These are phyloP conservation scores for Lordiphosa fenestrarum DNA, from an alignment of 2,888 invertebrate species.

Conservation along the genomic window DNA sequence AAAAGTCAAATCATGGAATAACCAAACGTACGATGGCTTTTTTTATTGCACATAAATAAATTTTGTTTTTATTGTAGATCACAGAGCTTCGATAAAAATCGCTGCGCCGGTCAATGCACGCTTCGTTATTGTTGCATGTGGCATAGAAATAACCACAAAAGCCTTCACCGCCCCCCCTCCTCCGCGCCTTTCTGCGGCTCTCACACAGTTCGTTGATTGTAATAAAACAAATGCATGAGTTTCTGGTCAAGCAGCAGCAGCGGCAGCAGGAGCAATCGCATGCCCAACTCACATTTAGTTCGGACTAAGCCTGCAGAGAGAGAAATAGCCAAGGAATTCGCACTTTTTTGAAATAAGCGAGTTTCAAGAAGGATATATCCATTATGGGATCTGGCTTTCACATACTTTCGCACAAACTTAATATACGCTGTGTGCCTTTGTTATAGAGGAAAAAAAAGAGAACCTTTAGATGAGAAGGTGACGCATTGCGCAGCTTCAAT, in stretches of 20 bases:
- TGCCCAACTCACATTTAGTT: conserved; percentile 51
- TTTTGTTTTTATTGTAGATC: conserved; percentile 46
- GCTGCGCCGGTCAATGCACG: conserved; percentile 53
- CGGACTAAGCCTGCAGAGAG: background rate
- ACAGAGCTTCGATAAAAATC: conserved; percentile 64
- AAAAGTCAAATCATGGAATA: conserved; percentile 50
- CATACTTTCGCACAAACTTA: too few relatives aligned
- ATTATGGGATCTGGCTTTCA: too few relatives aligned
- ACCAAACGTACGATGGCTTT: conserved; percentile 44
- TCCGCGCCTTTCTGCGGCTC: conserved; percentile 9
- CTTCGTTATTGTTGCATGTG: conserved; percentile 12
- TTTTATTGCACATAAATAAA: conserved; percentile 17
- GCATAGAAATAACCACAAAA: too few relatives aligned
- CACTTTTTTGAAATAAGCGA: too few relatives aligned
- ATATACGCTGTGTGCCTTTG: too few relatives aligned
- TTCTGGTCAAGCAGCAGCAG: conserved; percentile 38
- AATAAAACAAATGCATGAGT: conserved; percentile 49
- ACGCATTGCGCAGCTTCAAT: too few relatives aligned
- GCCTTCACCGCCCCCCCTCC: background rate
- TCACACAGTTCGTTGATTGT: conserved; percentile 38
- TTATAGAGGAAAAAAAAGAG: too few relatives aligned
- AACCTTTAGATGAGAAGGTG: too few relatives aligned
- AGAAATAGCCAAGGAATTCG: too few relatives aligned
- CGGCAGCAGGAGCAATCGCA: conserved; percentile 42
- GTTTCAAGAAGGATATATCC: too few relatives aligned